Base-by-base conservation (phyloP, 2,113 vertebrate species). In the Cebus imitator region DNA sequence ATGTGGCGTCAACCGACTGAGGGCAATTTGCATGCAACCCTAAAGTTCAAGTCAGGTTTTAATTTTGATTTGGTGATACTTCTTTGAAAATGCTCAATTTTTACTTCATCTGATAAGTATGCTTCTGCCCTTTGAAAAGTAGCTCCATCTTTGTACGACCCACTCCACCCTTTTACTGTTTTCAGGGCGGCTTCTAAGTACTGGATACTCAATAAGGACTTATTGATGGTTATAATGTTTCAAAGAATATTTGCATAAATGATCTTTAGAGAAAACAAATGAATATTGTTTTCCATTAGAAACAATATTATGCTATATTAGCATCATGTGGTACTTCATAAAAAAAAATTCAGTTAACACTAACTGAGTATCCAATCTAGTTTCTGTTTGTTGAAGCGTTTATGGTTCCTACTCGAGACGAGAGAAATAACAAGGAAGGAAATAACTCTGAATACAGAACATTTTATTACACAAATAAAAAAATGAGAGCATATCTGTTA, bases 391-490 rank as follows among this genome's bases (percentile, higher is more conserved):
- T 55, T 96, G 96, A 97, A 97, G 97, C 75, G 30, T 98, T 98
- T 98, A 98, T 96, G 94, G 76, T 95, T 97, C 57, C 45, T 86
- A 72, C 79, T 91, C 76, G 96, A 97, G 81, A 98, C 55, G 95
- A 96, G 57, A 82, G 97, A 90, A 97, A 93, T 96, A 37, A 92
- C 23, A 97, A 96, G 55, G 61, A 25, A 98, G 96, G 66, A 84
- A 97, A 66, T 58, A 92, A 66, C 91, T 96, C 82, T 23, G 64
- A 95, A 87, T 96, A 70, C 76, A 17, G 21, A 95, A 97, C 93
- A 97, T 96, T 98, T 98, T 98, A 98, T 98, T 92, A 97, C 94
- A 96, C 68, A 95, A 97, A 96, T 96, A 96, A 98, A 96, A 94
- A 98, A 97, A 95, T 84, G 95, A 96, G 92, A 97, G 70, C 32